phyloP scores from a whole-genome alignment of 2,797 vertebrate genomes.

The Lithobates sylvaticus region DNA sequence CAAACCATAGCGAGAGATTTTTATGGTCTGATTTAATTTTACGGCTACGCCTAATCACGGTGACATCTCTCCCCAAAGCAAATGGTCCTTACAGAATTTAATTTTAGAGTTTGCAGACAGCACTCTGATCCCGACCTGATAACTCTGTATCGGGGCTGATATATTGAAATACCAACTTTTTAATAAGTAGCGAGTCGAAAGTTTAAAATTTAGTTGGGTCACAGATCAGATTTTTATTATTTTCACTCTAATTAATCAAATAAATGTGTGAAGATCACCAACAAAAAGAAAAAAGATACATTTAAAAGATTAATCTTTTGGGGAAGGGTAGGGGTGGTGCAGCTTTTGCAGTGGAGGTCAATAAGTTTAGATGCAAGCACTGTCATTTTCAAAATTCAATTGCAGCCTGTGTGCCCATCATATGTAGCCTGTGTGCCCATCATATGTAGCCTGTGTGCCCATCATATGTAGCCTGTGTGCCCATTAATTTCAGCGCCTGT shows the following conservation, averaged over 20 bases:
- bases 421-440: too few species aligned
- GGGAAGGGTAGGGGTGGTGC: too few species aligned
- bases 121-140: constrained; percentile 23
- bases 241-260: not conserved
- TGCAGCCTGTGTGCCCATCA: too few species aligned
- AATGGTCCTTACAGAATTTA: constrained; percentile 12
- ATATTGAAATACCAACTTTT: constrained; percentile 19
- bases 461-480: too few species aligned
- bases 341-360: too few species aligned
- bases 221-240: not conserved
- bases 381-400: too few species aligned
- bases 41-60: constrained; percentile 4
- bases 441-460: too few species aligned
- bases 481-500: too few species aligned
- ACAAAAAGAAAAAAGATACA: not conserved
- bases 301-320: not conserved
- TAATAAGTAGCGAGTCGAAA: not conserved
- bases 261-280: not conserved
- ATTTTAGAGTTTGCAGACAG: constrained; percentile 14
- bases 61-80: constrained; percentile 13
- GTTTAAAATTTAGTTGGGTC: not conserved
- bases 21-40: constrained; percentile 18
- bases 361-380: too few species aligned
- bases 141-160: not conserved
- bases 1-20: not conserved